These are phyloP conservation scores for Tapirus indicus DNA, from an alignment of 2,797 vertebrate species.

Conservation along the genomic window DNA sequence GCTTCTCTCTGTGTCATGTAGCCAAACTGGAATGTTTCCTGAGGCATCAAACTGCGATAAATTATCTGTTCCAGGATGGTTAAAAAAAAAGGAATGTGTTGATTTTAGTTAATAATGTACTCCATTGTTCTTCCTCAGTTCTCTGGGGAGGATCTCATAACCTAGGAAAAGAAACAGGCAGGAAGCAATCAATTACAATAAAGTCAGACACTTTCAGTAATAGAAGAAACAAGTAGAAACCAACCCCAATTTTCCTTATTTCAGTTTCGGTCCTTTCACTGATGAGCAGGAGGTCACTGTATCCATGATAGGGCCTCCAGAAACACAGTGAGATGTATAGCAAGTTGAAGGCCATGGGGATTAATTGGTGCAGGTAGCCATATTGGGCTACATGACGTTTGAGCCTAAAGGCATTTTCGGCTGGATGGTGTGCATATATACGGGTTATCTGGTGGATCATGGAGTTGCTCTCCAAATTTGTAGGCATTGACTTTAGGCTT, in stretches of 20 bases:
- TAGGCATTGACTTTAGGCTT: neutral
- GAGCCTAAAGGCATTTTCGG: neutral
- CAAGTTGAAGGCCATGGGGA: neutral
- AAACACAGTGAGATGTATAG: neutral
- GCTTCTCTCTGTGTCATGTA: neutral
- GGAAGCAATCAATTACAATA: neutral
- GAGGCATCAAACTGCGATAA: neutral
- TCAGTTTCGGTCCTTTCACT: neutral
- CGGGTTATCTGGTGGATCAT: neutral
- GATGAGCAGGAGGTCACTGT: neutral
- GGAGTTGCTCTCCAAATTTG: neutral
- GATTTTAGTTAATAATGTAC: neutral
- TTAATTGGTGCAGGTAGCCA: neutral
- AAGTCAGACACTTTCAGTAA: neutral
- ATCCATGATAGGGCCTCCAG: neutral
- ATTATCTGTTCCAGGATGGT: conserved; percentile 10
- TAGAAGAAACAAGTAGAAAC: conserved; percentile 15
- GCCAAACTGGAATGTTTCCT: conserved; percentile 16
- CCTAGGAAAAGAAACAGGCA: neutral
- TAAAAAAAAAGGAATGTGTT: neutral
- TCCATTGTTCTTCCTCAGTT: neutral
- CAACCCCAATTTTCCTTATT: neutral
- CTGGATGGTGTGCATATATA: neutral
- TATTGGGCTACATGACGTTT: neutral
- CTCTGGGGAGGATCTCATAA: neutral